phyloP scores from a whole-genome alignment of 2,888 invertebrate species.

The Notodonta dromedarius region DNA sequence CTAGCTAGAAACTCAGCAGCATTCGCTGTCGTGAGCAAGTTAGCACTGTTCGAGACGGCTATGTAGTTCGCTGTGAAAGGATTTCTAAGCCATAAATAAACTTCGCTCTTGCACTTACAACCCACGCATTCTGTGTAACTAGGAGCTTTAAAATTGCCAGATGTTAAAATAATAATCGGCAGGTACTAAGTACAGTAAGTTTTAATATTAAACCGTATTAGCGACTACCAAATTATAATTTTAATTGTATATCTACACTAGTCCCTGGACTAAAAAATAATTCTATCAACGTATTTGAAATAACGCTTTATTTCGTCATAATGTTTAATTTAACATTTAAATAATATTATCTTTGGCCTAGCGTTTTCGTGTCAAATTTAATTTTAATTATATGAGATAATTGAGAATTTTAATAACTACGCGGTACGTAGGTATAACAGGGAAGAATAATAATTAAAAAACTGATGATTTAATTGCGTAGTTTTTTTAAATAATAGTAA shows the following conservation, averaged over 20 bases:
- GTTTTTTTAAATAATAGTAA: too few relatives aligned
- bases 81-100: neutral
- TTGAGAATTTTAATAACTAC: slow-evolving; percentile 24
- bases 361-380: slow-evolving; percentile 28
- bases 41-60: neutral
- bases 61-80: slow-evolving; percentile 1
- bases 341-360: neutral
- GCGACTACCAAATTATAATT: too few relatives aligned
- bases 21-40: slow-evolving; percentile 3
- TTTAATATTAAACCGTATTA: neutral
- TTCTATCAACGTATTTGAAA: neutral
- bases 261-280: too few relatives aligned
- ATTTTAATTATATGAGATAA: slow-evolving; percentile 40
- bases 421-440: too few relatives aligned
- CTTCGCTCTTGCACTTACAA: slow-evolving; percentile 1
- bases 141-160: neutral
- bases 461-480: too few relatives aligned
- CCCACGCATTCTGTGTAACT: neutral
- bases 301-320: neutral
- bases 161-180: neutral
- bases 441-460: too few relatives aligned
- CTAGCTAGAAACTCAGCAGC: neutral
- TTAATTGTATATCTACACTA: too few relatives aligned
- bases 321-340: neutral
- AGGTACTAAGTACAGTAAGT: neutral